Evolutionary conservation across 1,140 invertebrate species (phyloP).

Genomic region (Hestina assimilis): DNA sequence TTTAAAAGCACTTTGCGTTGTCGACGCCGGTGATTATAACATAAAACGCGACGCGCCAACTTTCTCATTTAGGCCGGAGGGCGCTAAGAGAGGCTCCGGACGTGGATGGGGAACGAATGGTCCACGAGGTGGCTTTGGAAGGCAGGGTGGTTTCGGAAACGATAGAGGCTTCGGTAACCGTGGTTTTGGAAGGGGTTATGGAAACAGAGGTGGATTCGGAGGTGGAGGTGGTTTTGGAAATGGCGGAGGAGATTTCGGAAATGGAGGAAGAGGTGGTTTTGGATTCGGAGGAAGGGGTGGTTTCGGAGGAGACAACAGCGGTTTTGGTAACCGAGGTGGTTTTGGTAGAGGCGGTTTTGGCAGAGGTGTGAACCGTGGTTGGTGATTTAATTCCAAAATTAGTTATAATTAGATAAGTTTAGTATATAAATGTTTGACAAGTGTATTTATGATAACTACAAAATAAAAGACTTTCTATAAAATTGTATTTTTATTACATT

Average conservation of each 20-base stretch:
- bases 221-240: slow-evolving; percentile 26
- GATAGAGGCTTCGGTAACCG: slow-evolving; percentile 30
- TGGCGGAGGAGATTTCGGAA: slow-evolving; percentile 10
- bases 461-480: not conserved
- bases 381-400: slow-evolving; percentile 1
- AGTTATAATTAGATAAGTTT: no score
- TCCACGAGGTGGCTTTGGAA: slow-evolving; percentile 29
- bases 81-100: slow-evolving; percentile 45
- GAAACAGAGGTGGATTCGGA: slow-evolving; percentile 27
- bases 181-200: slow-evolving; percentile 26
- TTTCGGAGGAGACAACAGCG: slow-evolving; percentile 22
- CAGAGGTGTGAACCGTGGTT: slow-evolving; percentile 6
- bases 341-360: slow-evolving; percentile 15
- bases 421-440: no score
- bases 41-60: slow-evolving; percentile 79
- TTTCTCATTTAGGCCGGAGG: slow-evolving; percentile 47
- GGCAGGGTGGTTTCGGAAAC: slow-evolving; percentile 33
- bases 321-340: slow-evolving; percentile 20
- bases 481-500: not conserved
- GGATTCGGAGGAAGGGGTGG: slow-evolving; percentile 1
- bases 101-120: slow-evolving; percentile 60
- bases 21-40: slow-evolving; percentile 85
- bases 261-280: slow-evolving; percentile 10
- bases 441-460: not conserved
- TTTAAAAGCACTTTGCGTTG: slow-evolving; percentile 83